These are phyloP conservation scores for Drosophila hydei DNA, from an alignment of 1,140 invertebrate genomes.

Conservation along the genomic window DNA sequence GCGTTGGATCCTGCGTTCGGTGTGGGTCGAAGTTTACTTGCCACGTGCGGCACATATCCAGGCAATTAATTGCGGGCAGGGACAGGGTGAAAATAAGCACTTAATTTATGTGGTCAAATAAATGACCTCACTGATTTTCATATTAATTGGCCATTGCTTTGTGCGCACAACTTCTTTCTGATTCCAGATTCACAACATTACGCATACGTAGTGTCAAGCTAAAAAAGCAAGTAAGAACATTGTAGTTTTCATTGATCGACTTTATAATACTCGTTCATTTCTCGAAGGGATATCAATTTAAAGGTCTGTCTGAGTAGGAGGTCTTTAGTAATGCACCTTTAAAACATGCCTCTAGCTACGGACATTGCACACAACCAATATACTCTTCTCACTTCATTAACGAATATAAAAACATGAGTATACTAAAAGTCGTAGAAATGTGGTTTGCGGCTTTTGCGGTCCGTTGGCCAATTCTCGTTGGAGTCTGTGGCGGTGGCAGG, in stretches of 20 bases:
- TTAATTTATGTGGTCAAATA: conserved; percentile 52
- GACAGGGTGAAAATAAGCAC: conserved; percentile 57
- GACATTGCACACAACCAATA: too few relatives aligned
- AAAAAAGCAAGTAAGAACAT: too few relatives aligned
- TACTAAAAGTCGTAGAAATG: neutral
- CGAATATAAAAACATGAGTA: neutral
- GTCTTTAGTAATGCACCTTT: too few relatives aligned
- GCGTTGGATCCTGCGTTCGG: neutral
- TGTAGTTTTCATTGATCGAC: too few relatives aligned
- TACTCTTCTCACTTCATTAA: too few relatives aligned
- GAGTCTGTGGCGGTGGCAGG: neutral
- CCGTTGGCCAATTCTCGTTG: neutral
- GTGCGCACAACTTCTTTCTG: conserved; percentile 22
- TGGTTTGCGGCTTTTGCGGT: conserved; percentile 39
- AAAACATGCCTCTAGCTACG: neutral
- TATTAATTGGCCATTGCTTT: conserved; percentile 72
- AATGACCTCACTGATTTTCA: conserved; percentile 65
- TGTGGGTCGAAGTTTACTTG: neutral
- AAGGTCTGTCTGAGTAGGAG: too few relatives aligned
- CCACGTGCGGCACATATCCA: conserved; percentile 42
- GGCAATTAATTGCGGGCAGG: conserved; percentile 29
- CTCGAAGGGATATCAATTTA: too few relatives aligned
- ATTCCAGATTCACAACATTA: conserved; percentile 38
- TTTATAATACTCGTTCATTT: too few relatives aligned
- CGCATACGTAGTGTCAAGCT: conserved; percentile 37